These are phyloP conservation scores for Mycetomoellerius zeteki DNA, from an alignment of 1,140 invertebrate species.

Conservation along the genomic window DNA sequence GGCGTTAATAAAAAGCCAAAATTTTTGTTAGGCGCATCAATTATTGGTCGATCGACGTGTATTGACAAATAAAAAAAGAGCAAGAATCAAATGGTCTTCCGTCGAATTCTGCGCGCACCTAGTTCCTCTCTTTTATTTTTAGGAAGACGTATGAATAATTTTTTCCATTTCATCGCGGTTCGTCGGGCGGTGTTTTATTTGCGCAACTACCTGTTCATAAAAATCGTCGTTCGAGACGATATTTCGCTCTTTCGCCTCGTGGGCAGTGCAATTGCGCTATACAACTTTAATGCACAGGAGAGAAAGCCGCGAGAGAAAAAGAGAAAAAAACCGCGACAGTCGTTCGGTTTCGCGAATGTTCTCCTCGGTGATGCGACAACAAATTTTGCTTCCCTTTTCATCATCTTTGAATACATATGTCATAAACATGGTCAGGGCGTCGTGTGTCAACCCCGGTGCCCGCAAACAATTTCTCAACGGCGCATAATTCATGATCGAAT, in stretches of 20 bases:
- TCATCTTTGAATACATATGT: conserved; percentile 30
- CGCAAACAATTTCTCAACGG: conserved; percentile 62
- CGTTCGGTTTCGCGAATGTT: not conserved
- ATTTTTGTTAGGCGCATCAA: conserved; percentile 3
- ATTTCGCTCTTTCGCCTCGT: conserved; percentile 12
- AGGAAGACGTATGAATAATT: conserved; percentile 18
- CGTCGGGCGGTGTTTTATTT: conserved; percentile 17
- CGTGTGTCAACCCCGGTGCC: conserved; percentile 15
- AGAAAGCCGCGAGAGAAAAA: not conserved
- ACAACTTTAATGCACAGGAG: conserved; percentile 32
- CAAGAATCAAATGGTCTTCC: not conserved
- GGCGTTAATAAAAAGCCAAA: not conserved
- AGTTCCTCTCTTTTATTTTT: not conserved
- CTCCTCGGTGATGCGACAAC: not conserved
- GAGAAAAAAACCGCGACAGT: not conserved
- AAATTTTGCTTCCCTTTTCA: conserved; percentile 24
- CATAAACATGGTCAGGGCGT: conserved; percentile 13
- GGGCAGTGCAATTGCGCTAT: conserved; percentile 13
- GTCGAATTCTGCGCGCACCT: not conserved
- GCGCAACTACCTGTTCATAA: conserved; percentile 33
- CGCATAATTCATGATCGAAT: conserved; percentile 59
- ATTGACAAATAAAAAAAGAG: not conserved
- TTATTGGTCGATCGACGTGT: conserved; percentile 33
- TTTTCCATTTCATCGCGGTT: conserved; percentile 16
- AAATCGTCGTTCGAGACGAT: conserved; percentile 34